Conservation (phyloP, 2,888 invertebrate genomes). For the Philereme vetulata region DNA sequence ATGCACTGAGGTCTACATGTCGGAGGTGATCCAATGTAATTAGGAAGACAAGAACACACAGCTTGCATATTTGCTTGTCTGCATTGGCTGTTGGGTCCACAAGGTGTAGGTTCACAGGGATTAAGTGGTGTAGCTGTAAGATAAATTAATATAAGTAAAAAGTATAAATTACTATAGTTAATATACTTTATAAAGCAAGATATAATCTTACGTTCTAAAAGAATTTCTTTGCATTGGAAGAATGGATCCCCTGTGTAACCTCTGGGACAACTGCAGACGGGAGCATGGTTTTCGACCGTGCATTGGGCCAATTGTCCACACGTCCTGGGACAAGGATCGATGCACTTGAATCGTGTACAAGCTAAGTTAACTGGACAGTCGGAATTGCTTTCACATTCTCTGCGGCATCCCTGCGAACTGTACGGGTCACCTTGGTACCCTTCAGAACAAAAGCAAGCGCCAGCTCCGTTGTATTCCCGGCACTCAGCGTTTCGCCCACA, state of each 20-base stretch:
- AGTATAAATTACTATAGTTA: too few species aligned
- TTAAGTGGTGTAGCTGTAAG: slow-evolving; percentile 79
- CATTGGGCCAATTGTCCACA: slow-evolving; percentile 93
- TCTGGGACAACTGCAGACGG: slow-evolving; percentile 89
- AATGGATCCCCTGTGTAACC: slow-evolving; percentile 93
- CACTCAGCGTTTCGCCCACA: slow-evolving; percentile 94
- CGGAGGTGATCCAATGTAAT: slow-evolving; percentile 91
- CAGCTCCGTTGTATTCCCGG: slow-evolving; percentile 91
- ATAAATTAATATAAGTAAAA: too few species aligned
- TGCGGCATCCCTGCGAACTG: slow-evolving; percentile 86
- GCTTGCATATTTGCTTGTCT: slow-evolving; percentile 91
- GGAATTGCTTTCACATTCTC: slow-evolving; percentile 91
- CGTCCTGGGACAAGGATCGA: slow-evolving; percentile 92
- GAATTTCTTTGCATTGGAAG: slow-evolving; percentile 87
- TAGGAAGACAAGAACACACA: slow-evolving; percentile 92
- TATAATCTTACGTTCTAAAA: slow-evolving; percentile 60
- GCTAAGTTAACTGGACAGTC: slow-evolving; percentile 89
- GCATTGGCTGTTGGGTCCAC: slow-evolving; percentile 94
- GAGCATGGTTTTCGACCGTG: slow-evolving; percentile 90
- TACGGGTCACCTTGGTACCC: slow-evolving; percentile 94
- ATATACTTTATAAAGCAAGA: not conserved
- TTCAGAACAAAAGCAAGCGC: slow-evolving; percentile 92
- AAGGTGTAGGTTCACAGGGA: slow-evolving; percentile 93
- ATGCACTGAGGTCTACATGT: slow-evolving; percentile 93
- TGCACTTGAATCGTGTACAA: slow-evolving; percentile 92